Conservation (phyloP, 2,113 vertebrate genomes). For the Stercorarius parasiticus region DNA sequence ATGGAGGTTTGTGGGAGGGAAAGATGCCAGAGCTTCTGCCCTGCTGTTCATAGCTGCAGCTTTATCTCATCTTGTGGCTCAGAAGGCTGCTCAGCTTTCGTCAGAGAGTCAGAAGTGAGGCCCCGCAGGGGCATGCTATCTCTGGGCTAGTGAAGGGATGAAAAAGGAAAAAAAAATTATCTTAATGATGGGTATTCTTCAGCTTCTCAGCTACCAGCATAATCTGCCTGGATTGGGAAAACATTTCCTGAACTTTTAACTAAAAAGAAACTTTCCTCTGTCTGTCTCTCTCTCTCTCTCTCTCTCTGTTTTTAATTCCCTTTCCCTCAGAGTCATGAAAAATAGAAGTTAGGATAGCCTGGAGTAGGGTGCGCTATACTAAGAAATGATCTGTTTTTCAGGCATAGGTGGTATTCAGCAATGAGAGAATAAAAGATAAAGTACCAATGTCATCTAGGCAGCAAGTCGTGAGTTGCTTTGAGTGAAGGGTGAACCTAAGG, state of each 20-base stretch:
- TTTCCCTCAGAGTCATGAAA: background rate
- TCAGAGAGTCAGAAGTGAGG: slow-evolving; percentile 37
- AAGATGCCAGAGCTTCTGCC: slow-evolving; percentile 26
- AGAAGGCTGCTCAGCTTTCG: slow-evolving; percentile 7
- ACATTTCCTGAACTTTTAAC: background rate
- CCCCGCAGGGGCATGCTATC: background rate
- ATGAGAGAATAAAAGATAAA: background rate
- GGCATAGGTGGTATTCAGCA: background rate
- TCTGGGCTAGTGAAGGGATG: background rate
- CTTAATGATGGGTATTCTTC: slow-evolving; percentile 5
- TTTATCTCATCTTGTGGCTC: slow-evolving; percentile 52
- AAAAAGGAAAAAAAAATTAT: background rate
- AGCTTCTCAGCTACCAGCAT: background rate
- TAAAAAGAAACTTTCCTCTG: background rate
- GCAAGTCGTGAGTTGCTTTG: background rate
- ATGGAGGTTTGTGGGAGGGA: slow-evolving; percentile 4
- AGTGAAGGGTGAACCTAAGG: background rate
- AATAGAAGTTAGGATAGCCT: background rate
- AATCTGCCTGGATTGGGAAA: background rate
- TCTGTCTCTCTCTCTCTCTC: background rate
- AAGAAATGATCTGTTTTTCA: background rate
- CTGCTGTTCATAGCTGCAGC: slow-evolving; percentile 7
- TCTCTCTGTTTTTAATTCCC: background rate
- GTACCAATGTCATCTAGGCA: background rate
- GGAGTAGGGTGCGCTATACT: background rate